Percentiles rank a stretch among this genome's conserved stretches.
phyloP scores from a whole-genome alignment of 2,888 invertebrate genomes.

The Xylocampa areola region DNA sequence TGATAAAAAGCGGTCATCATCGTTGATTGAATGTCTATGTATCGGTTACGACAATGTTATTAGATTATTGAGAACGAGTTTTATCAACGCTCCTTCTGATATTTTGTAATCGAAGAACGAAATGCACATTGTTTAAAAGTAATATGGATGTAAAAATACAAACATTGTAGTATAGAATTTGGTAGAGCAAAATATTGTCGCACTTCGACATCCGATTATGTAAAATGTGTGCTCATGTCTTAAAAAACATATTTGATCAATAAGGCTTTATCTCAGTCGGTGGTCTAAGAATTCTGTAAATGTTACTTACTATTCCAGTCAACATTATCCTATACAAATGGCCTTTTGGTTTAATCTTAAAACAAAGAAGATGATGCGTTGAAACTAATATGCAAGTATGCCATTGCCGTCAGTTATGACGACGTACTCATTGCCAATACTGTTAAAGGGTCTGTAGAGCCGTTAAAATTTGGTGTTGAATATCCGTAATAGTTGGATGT shows the following conservation, averaged over 20 bases:
- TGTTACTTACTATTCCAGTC: neutral
- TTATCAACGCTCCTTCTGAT: constrained; percentile 38
- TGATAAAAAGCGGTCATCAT: constrained; percentile 50
- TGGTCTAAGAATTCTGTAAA: too few species aligned
- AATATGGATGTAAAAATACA: constrained; percentile 13
- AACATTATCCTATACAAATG: constrained; percentile 1
- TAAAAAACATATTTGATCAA: neutral
- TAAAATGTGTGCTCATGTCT: constrained; percentile 1
- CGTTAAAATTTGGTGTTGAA: constrained; percentile 23
- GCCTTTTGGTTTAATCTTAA: constrained; percentile 21
- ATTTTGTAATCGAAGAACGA: constrained; percentile 40
- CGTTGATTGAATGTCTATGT: constrained; percentile 45
- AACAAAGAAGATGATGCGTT: constrained; percentile 27
- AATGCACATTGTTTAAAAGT: constrained; percentile 28
- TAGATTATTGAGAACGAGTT: constrained; percentile 43
- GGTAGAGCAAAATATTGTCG: constrained; percentile 2
- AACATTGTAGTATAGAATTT: constrained; percentile 9
- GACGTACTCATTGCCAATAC: constrained; percentile 32
- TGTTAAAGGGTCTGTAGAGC: constrained; percentile 11
- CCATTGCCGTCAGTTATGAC: constrained; percentile 39
- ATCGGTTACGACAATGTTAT: constrained; percentile 42
- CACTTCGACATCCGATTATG: neutral
- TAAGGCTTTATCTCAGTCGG: too few species aligned
- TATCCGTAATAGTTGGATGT: constrained; percentile 12
- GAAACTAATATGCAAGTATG: constrained; percentile 42